Percentiles rank a stretch among this genome's conserved stretches.
Conservation (phyloP, 2,113 vertebrate genomes). For the Dasypus novemcinctus region DNA sequence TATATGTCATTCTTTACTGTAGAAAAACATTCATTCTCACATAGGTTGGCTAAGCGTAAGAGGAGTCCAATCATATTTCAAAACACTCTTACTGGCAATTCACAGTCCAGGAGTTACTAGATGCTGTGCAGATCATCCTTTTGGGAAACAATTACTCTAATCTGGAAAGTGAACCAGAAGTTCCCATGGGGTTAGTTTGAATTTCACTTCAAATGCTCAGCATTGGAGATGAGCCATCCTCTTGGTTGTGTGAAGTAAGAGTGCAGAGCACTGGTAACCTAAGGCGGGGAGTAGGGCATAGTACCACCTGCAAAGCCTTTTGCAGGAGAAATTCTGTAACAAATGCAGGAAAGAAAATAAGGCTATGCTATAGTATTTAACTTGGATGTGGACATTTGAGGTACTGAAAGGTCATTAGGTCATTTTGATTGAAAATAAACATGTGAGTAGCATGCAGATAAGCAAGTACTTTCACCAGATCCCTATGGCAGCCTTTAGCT, state of each 20-base stretch:
- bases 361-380: neutral
- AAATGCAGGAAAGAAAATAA: neutral
- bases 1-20: neutral
- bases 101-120: neutral
- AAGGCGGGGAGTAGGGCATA: neutral
- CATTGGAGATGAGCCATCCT: neutral
- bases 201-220: constrained; percentile 13
- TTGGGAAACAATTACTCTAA: neutral
- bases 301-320: neutral
- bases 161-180: neutral
- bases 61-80: neutral
- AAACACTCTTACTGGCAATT: neutral
- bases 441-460: neutral
- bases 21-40: neutral
- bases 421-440: constrained; percentile 34
- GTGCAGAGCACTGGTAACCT: neutral
- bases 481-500: neutral
- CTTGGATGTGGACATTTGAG: neutral
- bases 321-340: neutral
- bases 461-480: neutral
- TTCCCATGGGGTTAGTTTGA: neutral
- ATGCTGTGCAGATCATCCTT: neutral
- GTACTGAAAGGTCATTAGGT: neutral
- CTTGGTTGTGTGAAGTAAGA: neutral
- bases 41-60: neutral